Base-by-base conservation (phyloP, 2,888 invertebrate genomes). In the Amphiduros pacificus region DNA sequence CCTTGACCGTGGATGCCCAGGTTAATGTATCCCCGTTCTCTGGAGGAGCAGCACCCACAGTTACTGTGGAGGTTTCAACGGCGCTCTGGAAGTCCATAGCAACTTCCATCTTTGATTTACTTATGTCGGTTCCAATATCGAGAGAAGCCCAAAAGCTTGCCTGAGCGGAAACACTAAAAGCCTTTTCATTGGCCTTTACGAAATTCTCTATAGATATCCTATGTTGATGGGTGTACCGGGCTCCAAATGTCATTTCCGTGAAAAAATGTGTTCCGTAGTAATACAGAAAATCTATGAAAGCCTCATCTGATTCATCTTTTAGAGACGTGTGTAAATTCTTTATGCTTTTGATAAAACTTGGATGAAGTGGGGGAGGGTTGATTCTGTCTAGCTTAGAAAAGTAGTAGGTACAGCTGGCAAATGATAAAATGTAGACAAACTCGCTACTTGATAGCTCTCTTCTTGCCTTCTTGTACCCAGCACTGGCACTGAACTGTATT, bases 21-120 rank as follows among this genome's bases (percentile, higher is more conserved):
- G 48, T 22, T 22, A 48, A 20, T 6, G 48, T 22, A 5, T n/a
- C 48, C 6, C 48, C 48, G 6, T 48, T n/a, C 22, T 6, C n/a
- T 20, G 48, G 48, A n/a, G 48, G 48, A 6, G 48, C 48, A 48
- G 48, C 48, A 6, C 48, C 48, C n/a, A 48, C 48, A 20, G 48
- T 48, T n/a, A 48, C n/a, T 5, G 48, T 48, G 22, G 48, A 20
- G n/a, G 48, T 48, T n/a, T 48, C 48, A 6, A 48, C 48, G 6
- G 6, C 6, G 6, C 22, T 48, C 5, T n/a, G 5, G 22, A 48
- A 48, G 6, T 48, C 20, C 48, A 11, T 5, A 11, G 48, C 48
- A 20, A 22, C 48, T n/a, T 5, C 6, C 5, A 14, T 48, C 22
- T 48, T n/a, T 20, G 6, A n/a, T 14, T 6, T 22, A 48, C 48